Evolutionary conservation across 2,888 invertebrate species (phyloP), one percentile per base, ranked within the genome.

Genomic region (Eristalinus sepulchralis): DNA sequence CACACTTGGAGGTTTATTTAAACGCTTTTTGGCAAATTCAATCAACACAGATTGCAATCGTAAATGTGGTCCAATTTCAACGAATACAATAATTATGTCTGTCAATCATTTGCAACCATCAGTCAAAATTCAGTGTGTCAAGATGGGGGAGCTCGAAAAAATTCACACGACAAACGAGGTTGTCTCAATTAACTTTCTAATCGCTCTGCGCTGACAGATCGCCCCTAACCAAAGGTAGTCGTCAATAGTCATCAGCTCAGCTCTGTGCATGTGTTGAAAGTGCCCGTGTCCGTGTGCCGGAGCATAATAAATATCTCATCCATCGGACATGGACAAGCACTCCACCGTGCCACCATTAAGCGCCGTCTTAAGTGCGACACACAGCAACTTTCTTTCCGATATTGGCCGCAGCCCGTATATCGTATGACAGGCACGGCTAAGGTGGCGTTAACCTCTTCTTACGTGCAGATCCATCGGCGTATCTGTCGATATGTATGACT

Each of bases 131-230:
- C 47, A 17, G 47, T 47, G 47, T 17, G 47, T 17, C 17, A 17
- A 5, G 47, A 17, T 8, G 47, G 47, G 47, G 47, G 47, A 17
- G 17, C 17, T 47, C 59, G 36, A 36, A 60, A 70, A 55, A n/a
- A 55, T 70, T 59, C 33, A 60, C 59, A 76, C 39, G n/a, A 2
- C 17, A 27, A 55, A 67, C 53, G 60, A 39, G 68, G 68, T 67
- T 60, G 47, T n/a, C 22, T 67, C 60, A 60, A 67, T 67, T 53
- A 53, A 77, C 77, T 77, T 77, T 77, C 77, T 77, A 77, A 77
- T 47, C 47, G 47, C 47, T 8, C 17, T 47, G 17, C 8, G 47
- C 47, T 47, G 47, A 47, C 47, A 47, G 47, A 47, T 47, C 47
- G 17, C 47, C n/a, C 47, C 8, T n/a, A 47, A 47, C 17, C 47